Evolutionary conservation across 2,888 invertebrate genomes (phyloP).

Genomic region (Neoaliturus tenellus): DNA sequence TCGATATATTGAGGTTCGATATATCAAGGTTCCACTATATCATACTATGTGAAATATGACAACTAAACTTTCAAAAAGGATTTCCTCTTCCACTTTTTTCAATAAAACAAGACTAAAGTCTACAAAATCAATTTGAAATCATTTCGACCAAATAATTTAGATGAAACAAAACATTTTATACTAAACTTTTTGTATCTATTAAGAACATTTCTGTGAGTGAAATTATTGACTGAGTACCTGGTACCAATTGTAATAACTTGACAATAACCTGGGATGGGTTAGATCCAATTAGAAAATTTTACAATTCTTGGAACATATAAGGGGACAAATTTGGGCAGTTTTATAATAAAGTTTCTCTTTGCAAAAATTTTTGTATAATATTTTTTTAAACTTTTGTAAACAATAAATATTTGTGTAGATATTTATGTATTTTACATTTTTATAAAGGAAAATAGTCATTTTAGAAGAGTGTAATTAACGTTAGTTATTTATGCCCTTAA

Average conservation of each 20-base stretch:
- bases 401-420: conserved; percentile 21
- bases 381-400: conserved; percentile 22
- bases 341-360: conserved; percentile 1
- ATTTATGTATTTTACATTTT: conserved; percentile 46
- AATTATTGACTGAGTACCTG: conserved; percentile 23
- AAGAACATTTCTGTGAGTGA: neutral
- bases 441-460: conserved; percentile 24
- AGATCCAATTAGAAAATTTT: conserved; percentile 9
- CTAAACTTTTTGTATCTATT: neutral
- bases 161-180: neutral
- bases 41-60: too few relatives aligned
- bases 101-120: too few relatives aligned
- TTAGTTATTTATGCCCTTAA: neutral
- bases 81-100: too few relatives aligned
- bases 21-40: too few relatives aligned
- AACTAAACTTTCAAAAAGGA: too few relatives aligned
- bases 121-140: too few relatives aligned
- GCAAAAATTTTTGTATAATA: conserved; percentile 16
- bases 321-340: neutral
- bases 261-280: conserved; percentile 45
- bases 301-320: neutral
- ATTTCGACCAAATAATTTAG: too few relatives aligned
- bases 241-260: neutral
- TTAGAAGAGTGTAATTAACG: neutral
- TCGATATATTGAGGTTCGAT: too few relatives aligned